A percentile compares a stretch with the other conserved stretches of the same genome.
Conservation (phyloP, 2,113 vertebrate species). For the Calonectris borealis region DNA sequence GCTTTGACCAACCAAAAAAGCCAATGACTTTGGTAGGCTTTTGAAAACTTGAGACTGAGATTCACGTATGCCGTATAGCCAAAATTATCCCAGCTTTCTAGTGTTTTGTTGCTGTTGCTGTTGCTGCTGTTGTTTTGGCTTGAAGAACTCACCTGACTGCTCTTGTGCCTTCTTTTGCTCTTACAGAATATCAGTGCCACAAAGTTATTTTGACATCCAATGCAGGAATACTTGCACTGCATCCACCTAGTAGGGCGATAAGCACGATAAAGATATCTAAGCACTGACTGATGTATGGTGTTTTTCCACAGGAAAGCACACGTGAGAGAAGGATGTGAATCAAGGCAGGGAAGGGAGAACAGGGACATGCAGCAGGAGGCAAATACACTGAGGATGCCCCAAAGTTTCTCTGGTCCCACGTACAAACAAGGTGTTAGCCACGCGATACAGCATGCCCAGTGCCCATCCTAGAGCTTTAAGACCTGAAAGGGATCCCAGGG, state of each 20-base stretch:
- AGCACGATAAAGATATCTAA: not conserved
- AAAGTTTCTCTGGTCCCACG: not conserved
- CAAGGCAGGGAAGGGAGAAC: not conserved
- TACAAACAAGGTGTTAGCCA: not conserved
- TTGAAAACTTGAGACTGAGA: not conserved
- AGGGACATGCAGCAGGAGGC: not conserved
- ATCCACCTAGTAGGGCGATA: not conserved
- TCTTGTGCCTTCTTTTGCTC: not conserved
- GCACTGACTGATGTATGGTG: not conserved
- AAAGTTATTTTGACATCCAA: not conserved
- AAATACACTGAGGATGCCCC: not conserved
- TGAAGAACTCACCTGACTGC: not conserved
- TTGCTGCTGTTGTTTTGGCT: not conserved
- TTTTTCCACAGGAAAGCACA: not conserved
- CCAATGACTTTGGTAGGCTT: not conserved
- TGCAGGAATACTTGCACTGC: not conserved
- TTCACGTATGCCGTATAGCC: not conserved
- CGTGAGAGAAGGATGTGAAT: not conserved
- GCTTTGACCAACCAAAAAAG: not conserved
- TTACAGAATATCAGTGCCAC: not conserved
- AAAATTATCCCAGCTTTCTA: not conserved
- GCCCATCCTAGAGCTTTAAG: not conserved
- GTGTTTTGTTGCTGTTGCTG: not conserved
- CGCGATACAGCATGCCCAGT: not conserved
- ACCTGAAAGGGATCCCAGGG: not conserved